Conservation (phyloP, 2,113 vertebrate species). For the Poecile atricapillus region DNA sequence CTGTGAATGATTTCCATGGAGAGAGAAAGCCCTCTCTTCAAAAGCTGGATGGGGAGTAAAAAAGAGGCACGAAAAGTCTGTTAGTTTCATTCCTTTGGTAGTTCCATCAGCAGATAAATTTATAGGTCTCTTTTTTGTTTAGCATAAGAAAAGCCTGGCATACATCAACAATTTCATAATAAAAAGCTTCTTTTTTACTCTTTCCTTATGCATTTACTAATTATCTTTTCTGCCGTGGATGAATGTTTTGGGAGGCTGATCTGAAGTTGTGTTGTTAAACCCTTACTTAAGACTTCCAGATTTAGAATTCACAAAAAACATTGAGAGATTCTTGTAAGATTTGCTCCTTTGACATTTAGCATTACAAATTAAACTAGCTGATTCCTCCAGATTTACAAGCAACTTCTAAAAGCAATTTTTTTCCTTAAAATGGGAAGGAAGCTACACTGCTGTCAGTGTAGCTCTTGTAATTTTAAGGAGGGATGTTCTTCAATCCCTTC, state of each 20-base stretch:
- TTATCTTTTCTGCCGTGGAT: neutral
- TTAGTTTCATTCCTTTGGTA: neutral
- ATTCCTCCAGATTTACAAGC: neutral
- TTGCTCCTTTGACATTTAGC: neutral
- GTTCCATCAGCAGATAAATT: neutral
- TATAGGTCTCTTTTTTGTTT: neutral
- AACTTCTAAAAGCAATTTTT: neutral
- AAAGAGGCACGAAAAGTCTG: neutral
- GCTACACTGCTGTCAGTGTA: neutral
- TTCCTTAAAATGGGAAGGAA: neutral
- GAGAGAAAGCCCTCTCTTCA: accelerated
- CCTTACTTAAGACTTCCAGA: neutral
- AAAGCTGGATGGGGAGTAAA: neutral
- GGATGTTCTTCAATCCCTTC: neutral
- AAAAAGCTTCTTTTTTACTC: neutral
- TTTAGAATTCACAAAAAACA: neutral
- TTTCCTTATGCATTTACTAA: neutral
- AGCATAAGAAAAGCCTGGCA: accelerated
- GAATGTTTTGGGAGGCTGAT: neutral
- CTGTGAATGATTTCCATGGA: neutral
- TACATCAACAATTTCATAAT: neutral
- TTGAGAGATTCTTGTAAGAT: neutral
- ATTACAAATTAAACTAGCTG: neutral
- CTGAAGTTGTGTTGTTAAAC: neutral
- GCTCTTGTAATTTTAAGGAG: neutral